Conservation (phyloP, 2,797 vertebrate species). For the Uromys caudimaculatus region DNA sequence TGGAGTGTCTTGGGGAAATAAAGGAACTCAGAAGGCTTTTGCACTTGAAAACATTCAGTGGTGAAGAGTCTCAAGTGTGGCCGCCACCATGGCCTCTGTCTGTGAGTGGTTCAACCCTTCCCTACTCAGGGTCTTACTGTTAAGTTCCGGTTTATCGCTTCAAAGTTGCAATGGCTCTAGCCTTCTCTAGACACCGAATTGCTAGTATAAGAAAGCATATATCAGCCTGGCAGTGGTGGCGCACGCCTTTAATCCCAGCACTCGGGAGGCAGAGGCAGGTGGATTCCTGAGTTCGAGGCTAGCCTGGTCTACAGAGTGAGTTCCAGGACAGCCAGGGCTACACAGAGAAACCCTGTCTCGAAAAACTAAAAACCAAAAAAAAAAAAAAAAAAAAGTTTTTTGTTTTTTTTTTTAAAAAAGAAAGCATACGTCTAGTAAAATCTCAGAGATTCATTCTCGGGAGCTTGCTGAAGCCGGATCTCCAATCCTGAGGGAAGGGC, state of each 20-base stretch:
- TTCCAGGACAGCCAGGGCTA: no score
- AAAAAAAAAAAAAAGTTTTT: no score
- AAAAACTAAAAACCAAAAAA: no score
- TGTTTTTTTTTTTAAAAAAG: no score
- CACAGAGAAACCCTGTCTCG: no score
- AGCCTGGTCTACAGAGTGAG: no score
- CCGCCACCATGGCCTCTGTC: background rate
- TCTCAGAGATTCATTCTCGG: background rate
- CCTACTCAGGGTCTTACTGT: background rate
- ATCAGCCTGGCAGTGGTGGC: no score
- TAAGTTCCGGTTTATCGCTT: background rate
- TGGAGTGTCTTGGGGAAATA: background rate
- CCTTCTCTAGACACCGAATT: background rate
- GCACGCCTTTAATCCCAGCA: no score
- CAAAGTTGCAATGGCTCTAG: background rate
- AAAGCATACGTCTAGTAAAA: background rate
- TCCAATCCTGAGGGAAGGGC: background rate
- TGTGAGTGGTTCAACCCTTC: background rate
- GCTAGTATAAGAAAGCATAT: background rate
- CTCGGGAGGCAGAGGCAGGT: no score
- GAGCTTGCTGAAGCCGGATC: background rate
- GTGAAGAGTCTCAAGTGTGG: background rate
- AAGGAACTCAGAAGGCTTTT: background rate
- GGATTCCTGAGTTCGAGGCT: no score
- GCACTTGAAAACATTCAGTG: background rate